Percentiles rank a stretch among this genome's conserved stretches.
These are phyloP conservation scores for Gadus macrocephalus DNA, from an alignment of 2,113 vertebrate genomes.

Conservation along the genomic window DNA sequence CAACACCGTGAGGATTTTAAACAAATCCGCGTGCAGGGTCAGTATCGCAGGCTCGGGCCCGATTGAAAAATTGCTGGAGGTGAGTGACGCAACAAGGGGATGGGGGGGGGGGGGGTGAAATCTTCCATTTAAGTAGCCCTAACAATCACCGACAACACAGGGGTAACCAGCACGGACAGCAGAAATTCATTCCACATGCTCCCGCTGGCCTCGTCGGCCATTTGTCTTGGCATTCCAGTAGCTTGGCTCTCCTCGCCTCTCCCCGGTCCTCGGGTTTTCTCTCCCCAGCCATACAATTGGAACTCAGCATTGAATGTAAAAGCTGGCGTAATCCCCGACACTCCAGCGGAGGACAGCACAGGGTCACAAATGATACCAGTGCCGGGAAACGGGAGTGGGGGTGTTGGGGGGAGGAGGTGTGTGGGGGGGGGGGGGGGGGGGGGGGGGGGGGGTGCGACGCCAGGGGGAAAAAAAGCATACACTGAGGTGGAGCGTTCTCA, in stretches of 20 bases:
- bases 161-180: conserved; percentile 70
- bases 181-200: conserved; percentile 76
- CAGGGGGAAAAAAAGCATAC: conserved; percentile 34
- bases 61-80: conserved; percentile 56
- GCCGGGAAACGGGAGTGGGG: conserved; percentile 64
- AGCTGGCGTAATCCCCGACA: conserved; percentile 64
- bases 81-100: conserved; percentile 62
- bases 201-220: conserved; percentile 57
- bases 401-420: conserved; percentile 38
- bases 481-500: conserved; percentile 34
- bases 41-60: conserved; percentile 36
- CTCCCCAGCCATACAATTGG: conserved; percentile 56
- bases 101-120: conserved; percentile 27
- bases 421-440: conserved; percentile 26
- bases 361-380: conserved; percentile 64
- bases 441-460: conserved; percentile 23
- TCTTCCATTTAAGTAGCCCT: conserved; percentile 66
- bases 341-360: conserved; percentile 58
- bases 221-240: conserved; percentile 73
- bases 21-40: conserved; percentile 14
- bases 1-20: conserved; percentile 30
- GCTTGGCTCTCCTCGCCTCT: conserved; percentile 56
- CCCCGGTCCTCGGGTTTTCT: conserved; percentile 49
- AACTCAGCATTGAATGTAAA: conserved; percentile 65
- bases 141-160: conserved; percentile 71